Evolutionary conservation across 1,140 invertebrate genomes (phyloP), one percentile per base, ranked within the genome.

Genomic region (Aricia agestis): DNA sequence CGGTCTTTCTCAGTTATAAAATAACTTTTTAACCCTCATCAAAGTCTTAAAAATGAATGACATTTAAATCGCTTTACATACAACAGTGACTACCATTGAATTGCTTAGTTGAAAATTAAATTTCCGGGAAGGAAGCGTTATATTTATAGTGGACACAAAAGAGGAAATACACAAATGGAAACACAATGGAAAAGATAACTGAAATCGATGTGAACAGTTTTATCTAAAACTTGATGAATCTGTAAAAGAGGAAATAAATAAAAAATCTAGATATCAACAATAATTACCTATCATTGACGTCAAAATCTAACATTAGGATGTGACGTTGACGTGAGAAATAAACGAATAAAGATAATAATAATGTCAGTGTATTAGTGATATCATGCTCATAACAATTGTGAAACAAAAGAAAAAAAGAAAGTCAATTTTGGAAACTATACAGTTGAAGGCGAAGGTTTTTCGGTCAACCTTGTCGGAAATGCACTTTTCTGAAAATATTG

Each of bases 381-480:
- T 25, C 25, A 25, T 1, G 25, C 3, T 25, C 3, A 25, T 25
- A 25, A 25, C 1, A 25, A 2, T 25, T 25, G 1, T 25, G 25
- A 25, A 25, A 25, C 2, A 36, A 36, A 6, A 52, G 13, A 52
- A 52, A 10, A 52, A 52, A 52, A 52, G 45, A 63, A 63, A 11
- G 19, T 19, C 17, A 6, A 19, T 25, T 63, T 25, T 11, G 59
- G 19, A 63, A 63, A 18, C 18, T 19, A 63, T 63, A n/a, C n/a
- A 15, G 58, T 70, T 36, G 57, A 69, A 69, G 68, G 68, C 36
- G 57, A 69, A 69, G 68, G 68, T 36, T 68, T 52, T 31, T 57
- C 58, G 58, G 58, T 69, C 59, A 69, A 41, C 58, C 19, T 36
- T 17, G 58, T 70, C 69, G 63, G 69, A 70, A 70, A 63, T 70